phyloP scores from a whole-genome alignment of 2,113 vertebrate species.

The Eira barbara region DNA sequence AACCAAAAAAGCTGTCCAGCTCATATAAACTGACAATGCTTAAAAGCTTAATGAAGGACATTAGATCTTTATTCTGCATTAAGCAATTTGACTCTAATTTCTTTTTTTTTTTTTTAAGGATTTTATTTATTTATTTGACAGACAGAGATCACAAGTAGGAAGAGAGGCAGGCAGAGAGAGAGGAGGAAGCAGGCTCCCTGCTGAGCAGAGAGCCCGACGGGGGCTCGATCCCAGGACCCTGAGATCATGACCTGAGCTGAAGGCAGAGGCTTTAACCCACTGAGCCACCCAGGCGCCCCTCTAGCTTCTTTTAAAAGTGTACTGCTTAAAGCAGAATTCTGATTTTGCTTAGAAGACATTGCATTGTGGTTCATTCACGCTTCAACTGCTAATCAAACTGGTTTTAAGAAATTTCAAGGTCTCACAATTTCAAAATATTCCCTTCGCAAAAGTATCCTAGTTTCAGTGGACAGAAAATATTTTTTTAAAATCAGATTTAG shows the following conservation, averaged over 20 bases:
- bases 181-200: too few relatives aligned
- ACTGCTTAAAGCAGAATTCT: conserved; percentile 9
- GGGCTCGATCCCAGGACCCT: too few relatives aligned
- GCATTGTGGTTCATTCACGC: neutral
- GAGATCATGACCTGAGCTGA: too few relatives aligned
- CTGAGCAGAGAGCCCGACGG: too few relatives aligned
- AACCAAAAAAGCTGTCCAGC: neutral
- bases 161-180: too few relatives aligned
- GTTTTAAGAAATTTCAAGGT: neutral
- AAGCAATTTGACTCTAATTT: neutral
- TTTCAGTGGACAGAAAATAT: neutral
- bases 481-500: neutral
- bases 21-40: neutral
- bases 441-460: neutral
- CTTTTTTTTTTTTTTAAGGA: neutral
- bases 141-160: too few relatives aligned
- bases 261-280: too few relatives aligned
- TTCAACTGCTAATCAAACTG: neutral
- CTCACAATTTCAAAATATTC: neutral
- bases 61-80: neutral
- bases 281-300: neutral
- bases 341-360: neutral
- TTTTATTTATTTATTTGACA: too few relatives aligned
- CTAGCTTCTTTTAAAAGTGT: neutral
- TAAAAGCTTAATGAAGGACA: conserved; percentile 36